Evolutionary conservation across 1,140 invertebrate genomes (phyloP).

Genomic region (Trachymyrmex septentrionalis): DNA sequence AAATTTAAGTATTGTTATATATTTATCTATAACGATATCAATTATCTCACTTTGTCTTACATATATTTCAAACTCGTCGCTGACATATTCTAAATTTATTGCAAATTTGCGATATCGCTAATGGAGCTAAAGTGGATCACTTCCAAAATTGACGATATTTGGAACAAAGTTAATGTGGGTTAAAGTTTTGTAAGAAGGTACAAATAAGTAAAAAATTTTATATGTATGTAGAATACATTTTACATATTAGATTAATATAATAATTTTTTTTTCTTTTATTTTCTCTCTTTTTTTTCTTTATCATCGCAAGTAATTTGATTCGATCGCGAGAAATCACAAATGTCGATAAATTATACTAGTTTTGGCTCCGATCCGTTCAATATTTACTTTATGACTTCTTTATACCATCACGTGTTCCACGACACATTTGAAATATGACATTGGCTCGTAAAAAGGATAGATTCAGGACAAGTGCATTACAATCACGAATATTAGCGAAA

Average conservation of each 20-base stretch:
- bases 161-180: background rate
- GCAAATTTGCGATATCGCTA: background rate
- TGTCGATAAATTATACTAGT: constrained; percentile 28
- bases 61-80: background rate
- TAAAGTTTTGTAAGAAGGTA: background rate
- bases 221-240: background rate
- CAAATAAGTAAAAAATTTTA: background rate
- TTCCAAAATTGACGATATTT: constrained; percentile 16
- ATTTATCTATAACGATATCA: background rate
- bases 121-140: background rate
- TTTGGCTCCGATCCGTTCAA: constrained; percentile 12
- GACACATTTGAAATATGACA: constrained; percentile 14
- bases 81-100: constrained; percentile 9
- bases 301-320: background rate
- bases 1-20: background rate
- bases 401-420: background rate
- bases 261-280: background rate
- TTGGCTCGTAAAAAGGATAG: background rate
- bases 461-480: background rate
- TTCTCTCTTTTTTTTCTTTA: background rate
- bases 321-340: background rate
- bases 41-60: background rate
- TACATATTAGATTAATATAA: background rate
- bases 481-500: background rate
- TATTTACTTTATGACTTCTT: constrained; percentile 29